Evolutionary conservation across 2,113 vertebrate species (phyloP), one percentile per base, ranked within the genome.

Genomic region (Anseranas semipalmata): DNA sequence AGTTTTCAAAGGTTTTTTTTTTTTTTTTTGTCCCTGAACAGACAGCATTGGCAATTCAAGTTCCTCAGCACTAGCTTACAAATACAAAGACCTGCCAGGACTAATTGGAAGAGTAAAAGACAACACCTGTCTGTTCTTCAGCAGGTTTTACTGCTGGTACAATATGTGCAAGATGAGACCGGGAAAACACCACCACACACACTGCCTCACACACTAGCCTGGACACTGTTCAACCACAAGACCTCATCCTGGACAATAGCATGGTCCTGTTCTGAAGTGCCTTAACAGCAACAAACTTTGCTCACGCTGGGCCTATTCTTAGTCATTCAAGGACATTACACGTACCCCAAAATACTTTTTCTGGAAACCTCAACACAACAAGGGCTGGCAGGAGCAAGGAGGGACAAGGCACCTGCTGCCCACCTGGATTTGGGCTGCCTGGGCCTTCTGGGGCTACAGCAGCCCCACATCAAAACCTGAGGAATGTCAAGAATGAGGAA

Each of bases 281-380:
- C 73, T 60, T 73, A 30, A 46, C 4, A 65, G 17, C 19, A 79
- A 43, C 6, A 58, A 76, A 30, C 11, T 63, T n/a, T 3, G 5
- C 11, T 25, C 27, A 5, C 12, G 2, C 17, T 43, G 33, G 20
- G 12, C 20, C 27, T 50, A 1, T 53, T 62, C 48, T 28, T 56
- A 3, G n/a, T 43, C 7, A 55, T 70, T 37, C 60, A 30, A 76
- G 59, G 50, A 39, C 74, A 30, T 37, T 13, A 35, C 3, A 46
- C 8, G 0, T 55, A 41, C 15, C 3, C 13, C 3, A 74, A 66
- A 85, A 90, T 0, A 48, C 2, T 5, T 58, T 70, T 7, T 6
- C 10, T 70, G 2, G 1, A 78, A 75, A n/a, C 9, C 7, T 53
- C 5, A 6, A 10, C 30, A 30, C 4, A 0, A 45, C 4, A 0